Base-by-base conservation (phyloP, 2,113 vertebrate species). In the Holacanthus passer region DNA sequence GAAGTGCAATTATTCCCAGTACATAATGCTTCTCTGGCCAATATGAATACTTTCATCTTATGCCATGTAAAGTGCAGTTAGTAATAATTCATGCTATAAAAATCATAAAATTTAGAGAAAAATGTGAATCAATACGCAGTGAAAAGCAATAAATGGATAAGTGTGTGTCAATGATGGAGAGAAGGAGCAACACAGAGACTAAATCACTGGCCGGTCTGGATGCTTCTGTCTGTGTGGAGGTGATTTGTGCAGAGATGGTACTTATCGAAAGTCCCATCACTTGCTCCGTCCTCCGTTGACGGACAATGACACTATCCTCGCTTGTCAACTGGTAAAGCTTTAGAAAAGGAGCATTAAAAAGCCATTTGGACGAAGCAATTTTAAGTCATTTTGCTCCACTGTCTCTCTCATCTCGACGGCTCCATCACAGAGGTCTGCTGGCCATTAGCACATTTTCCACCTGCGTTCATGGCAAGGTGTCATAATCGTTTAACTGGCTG, bases 281-380 rank as follows among this genome's bases (percentile, higher is more conserved):
- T 59, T 22, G 37, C 52, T n/a, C 7, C 29, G 58, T 32, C 62
- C 43, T 58, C 32, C 50, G 10, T 22, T 68, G 48, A 9, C 4
- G 22, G 65, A 68, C 73, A 87, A 47, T 55, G 68, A 43, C 50
- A 39, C 48, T 13, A 0, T 31, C 41, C 43, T 85, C 70, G 47
- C 72, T 37, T 72, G 68, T 70, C 68, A 82, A 73, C 65, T 24
- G 16, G 14, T 24, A 19, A 60, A 59, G 47, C 73, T 77, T 76
- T 50, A 22, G 64, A 69, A 67, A 72, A 50, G 20, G 37, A 60
- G 43, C 81, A 83, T 91, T 83, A 85, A 88, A 83, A 77, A 73
- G 66, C 66, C 64, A 77, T 88, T 87, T 79, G 63, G 70, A 76
- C 10, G 5, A 27, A 3, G 45, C 68, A 71, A 82, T 78, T 85